These are phyloP conservation scores for Rousettus leschenaultii DNA, from an alignment of 2,113 vertebrate genomes.

Conservation along the genomic window DNA sequence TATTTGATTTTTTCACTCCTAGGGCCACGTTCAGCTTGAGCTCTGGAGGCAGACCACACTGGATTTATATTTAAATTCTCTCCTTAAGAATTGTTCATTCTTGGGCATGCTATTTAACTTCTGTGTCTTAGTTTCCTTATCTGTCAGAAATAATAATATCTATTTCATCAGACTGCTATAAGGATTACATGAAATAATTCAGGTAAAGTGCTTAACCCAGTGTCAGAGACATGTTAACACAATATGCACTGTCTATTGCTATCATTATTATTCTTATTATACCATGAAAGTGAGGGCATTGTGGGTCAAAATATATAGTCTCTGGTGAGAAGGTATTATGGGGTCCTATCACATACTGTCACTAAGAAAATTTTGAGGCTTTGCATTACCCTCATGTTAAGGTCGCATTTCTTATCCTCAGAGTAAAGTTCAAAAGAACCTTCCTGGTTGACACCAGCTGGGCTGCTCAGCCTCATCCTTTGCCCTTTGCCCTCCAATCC, in stretches of 20 bases:
- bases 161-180: neutral
- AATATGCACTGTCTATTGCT: neutral
- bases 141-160: neutral
- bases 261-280: neutral
- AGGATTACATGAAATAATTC: neutral
- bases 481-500: neutral
- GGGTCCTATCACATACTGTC: neutral
- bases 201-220: neutral
- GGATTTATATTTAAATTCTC: neutral
- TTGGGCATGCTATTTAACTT: neutral
- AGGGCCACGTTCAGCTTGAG: neutral
- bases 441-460: neutral
- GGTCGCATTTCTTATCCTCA: neutral
- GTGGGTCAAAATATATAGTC: neutral
- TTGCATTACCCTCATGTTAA: neutral
- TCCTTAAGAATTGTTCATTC: neutral
- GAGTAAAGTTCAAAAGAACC: neutral
- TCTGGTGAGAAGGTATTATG: neutral
- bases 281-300: neutral
- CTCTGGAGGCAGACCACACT: neutral
- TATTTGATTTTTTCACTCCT: neutral
- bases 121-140: neutral
- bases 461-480: neutral
- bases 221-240: neutral
- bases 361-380: neutral